phyloP scores from a whole-genome alignment of 2,797 vertebrate genomes.

The Ciconia nigra region DNA sequence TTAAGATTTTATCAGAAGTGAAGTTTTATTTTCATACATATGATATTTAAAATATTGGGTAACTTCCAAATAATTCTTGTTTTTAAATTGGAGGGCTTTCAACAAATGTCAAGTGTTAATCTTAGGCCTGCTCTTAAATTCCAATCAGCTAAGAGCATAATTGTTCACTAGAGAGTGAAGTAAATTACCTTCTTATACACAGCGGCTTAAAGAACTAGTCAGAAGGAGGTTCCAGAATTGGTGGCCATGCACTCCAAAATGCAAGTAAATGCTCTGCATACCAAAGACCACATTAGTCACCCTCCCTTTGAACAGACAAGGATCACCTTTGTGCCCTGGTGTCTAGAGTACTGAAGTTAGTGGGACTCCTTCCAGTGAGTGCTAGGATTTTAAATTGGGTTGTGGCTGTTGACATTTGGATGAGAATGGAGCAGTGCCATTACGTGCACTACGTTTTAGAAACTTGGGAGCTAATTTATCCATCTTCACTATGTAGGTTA shows the following conservation, averaged over 20 bases:
- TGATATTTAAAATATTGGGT: slow-evolving; percentile 24
- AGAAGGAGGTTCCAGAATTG: neutral
- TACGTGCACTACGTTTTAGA: fast-evolving
- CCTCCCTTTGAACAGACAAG: neutral
- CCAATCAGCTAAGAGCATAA: slow-evolving; percentile 59
- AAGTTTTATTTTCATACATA: slow-evolving; percentile 13
- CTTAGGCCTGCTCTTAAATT: slow-evolving; percentile 46
- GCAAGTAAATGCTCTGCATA: neutral
- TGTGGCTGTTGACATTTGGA: neutral
- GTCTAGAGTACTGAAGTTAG: neutral
- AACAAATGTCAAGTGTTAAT: slow-evolving; percentile 67
- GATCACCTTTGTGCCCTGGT: neutral
- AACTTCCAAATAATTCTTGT: slow-evolving; percentile 17
- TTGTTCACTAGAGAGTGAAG: slow-evolving; percentile 26
- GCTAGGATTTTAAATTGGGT: neutral
- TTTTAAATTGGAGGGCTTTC: slow-evolving; percentile 36
- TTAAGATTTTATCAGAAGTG: neutral
- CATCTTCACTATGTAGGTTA: neutral
- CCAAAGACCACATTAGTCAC: neutral
- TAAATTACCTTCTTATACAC: slow-evolving; percentile 20
- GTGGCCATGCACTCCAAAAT: neutral
- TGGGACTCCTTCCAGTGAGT: neutral
- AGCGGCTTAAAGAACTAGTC: neutral
- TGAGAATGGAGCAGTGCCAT: neutral
- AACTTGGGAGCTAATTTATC: neutral